Percentiles rank a stretch among this genome's conserved stretches.
Evolutionary conservation across 92 coral and sea anemone species (phyloP).

Genomic region (Porites evermanni): DNA sequence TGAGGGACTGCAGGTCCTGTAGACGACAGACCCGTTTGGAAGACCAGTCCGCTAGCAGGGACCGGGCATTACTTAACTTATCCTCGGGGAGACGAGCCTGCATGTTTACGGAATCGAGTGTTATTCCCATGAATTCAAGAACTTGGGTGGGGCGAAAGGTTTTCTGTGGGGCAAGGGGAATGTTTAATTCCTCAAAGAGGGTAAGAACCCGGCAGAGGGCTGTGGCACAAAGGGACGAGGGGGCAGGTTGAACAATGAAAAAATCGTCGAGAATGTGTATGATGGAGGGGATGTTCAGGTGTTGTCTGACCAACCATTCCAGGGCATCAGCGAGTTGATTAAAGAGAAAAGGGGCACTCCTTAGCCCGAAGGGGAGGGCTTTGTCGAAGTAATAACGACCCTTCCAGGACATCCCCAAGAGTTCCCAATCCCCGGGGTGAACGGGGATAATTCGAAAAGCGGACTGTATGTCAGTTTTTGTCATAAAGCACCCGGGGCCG

Average conservation of each 20-base stretch:
- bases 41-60: too few relatives aligned
- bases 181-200: slow-evolving; percentile 1
- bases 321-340: slow-evolving; percentile 23
- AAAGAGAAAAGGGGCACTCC: slow-evolving; percentile 10
- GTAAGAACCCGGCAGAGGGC: slow-evolving; percentile 11
- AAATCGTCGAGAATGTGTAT: slow-evolving; percentile 15
- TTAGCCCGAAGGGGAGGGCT: slow-evolving; percentile 7
- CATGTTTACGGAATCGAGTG: too few relatives aligned
- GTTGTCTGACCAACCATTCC: slow-evolving; percentile 2
- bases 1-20: too few relatives aligned
- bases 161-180: slow-evolving; percentile 3
- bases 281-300: not conserved
- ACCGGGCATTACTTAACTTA: too few relatives aligned
- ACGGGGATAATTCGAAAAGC: too few relatives aligned
- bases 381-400: not conserved
- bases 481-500: too few relatives aligned
- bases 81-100: too few relatives aligned
- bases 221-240: slow-evolving; percentile 12
- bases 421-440: too few relatives aligned
- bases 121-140: too few relatives aligned
- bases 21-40: too few relatives aligned
- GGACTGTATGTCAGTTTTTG: too few relatives aligned
- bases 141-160: too few relatives aligned
- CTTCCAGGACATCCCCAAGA: not conserved
- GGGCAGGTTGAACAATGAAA: slow-evolving; percentile 57